phyloP scores from a whole-genome alignment of 2,113 vertebrate genomes.

The Ciconia boyciana region DNA sequence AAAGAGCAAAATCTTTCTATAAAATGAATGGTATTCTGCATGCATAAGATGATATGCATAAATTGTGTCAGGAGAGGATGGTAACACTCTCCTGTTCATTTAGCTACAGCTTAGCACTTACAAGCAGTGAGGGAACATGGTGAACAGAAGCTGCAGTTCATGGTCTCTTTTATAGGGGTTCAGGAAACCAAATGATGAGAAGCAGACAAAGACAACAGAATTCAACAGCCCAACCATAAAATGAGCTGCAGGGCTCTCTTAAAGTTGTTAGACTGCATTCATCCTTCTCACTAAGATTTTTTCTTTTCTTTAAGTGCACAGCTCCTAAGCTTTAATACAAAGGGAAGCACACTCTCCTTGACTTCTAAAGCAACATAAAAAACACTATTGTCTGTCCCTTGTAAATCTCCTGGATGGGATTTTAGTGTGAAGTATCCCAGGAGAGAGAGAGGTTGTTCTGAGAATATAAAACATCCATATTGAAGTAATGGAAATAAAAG shows the following conservation, averaged over 20 bases:
- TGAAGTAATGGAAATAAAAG: conserved; percentile 7
- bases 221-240: conserved; percentile 5
- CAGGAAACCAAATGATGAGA: not conserved
- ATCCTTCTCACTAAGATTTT: not conserved
- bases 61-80: not conserved
- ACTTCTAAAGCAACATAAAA: conserved; percentile 41
- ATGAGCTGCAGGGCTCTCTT: not conserved
- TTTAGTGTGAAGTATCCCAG: conserved; percentile 50
- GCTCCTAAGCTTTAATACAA: conserved; percentile 14
- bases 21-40: not conserved
- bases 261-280: conserved; percentile 11
- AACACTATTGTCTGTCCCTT: conserved; percentile 22
- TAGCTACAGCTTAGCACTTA: not conserved
- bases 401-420: conserved; percentile 52
- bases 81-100: not conserved
- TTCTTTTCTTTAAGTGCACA: not conserved
- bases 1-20: not conserved
- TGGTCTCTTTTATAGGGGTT: not conserved
- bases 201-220: not conserved
- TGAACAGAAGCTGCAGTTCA: not conserved
- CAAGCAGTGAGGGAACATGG: not conserved
- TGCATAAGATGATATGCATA: fast-evolving
- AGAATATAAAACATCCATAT: conserved; percentile 17
- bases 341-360: conserved; percentile 28
- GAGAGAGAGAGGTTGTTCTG: conserved; percentile 13